Percentiles rank a stretch among this genome's conserved stretches.
phyloP scores from a whole-genome alignment of 2,888 invertebrate genomes.

The Athripsodes cinereus region DNA sequence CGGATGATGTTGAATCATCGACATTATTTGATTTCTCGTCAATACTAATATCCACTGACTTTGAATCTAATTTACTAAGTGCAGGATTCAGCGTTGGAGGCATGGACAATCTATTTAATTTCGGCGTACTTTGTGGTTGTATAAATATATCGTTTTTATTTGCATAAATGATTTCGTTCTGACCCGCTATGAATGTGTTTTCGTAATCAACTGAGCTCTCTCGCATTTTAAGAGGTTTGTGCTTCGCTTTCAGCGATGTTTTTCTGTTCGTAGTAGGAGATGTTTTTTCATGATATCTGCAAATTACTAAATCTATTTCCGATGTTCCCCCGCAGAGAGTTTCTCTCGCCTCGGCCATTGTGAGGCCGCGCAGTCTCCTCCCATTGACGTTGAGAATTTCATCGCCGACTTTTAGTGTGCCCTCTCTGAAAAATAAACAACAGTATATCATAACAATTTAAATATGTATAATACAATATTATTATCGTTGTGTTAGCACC shows the following conservation, averaged over 20 bases:
- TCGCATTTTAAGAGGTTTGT: slow-evolving; percentile 38
- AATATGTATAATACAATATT: background rate
- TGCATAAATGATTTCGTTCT: slow-evolving; percentile 40
- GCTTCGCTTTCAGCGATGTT: slow-evolving; percentile 18
- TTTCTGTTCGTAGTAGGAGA: slow-evolving; percentile 17
- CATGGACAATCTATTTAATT: slow-evolving; percentile 42
- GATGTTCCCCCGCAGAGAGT: slow-evolving; percentile 56
- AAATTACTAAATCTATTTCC: slow-evolving; percentile 62
- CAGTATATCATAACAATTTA: too few relatives aligned
- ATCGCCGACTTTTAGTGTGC: slow-evolving; percentile 61
- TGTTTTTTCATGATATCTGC: slow-evolving; percentile 44
- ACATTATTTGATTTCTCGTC: slow-evolving; percentile 17
- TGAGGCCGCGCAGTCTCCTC: slow-evolving; percentile 57
- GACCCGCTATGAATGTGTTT: slow-evolving; percentile 52
- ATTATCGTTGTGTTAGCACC: background rate
- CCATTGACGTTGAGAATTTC: slow-evolving; percentile 70
- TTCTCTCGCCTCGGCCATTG: slow-evolving; percentile 59
- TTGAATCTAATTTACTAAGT: slow-evolving; percentile 36
- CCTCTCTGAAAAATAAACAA: slow-evolving; percentile 48
- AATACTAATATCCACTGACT: slow-evolving; percentile 17
- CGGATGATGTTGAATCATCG: slow-evolving; percentile 24
- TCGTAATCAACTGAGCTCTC: slow-evolving; percentile 70
- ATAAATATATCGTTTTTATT: slow-evolving; percentile 55
- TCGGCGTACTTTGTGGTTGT: slow-evolving; percentile 61
- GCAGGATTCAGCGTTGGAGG: slow-evolving; percentile 39